Percentiles rank a stretch among this genome's conserved stretches.
Conservation (phyloP, 2,797 vertebrate genomes). For the Knipowitschia caucasica region DNA sequence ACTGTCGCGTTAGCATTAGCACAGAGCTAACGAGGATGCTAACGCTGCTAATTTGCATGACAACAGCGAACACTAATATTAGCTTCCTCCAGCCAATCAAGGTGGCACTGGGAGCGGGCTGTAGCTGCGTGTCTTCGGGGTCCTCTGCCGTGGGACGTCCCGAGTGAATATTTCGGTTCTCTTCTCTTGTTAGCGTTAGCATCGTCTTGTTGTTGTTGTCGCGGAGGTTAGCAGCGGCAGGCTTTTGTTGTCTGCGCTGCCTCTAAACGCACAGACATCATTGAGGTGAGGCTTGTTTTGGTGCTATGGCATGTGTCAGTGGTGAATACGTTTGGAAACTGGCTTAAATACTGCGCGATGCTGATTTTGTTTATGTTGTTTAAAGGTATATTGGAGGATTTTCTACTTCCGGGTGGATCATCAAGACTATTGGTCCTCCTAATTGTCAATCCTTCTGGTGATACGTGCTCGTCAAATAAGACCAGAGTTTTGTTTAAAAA, state of each 20-base stretch:
- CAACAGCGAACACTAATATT: slow-evolving; percentile 77
- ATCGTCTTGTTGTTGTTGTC: slow-evolving; percentile 18
- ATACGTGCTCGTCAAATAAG: too few species aligned
- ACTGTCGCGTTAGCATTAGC: slow-evolving; percentile 57
- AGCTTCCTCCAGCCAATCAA: slow-evolving; percentile 63
- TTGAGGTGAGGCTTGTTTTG: too few species aligned
- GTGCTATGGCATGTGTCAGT: too few species aligned
- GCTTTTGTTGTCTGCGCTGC: slow-evolving; percentile 27
- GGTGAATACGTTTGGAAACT: too few species aligned
- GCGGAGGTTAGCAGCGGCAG: slow-evolving; percentile 8
- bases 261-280: too few species aligned
- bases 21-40: slow-evolving; percentile 61
- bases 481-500: too few species aligned
- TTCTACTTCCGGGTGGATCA: too few species aligned
- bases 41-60: slow-evolving; percentile 76
- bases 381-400: too few species aligned
- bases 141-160: slow-evolving; percentile 7
- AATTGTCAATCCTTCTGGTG: too few species aligned
- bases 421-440: too few species aligned
- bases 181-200: slow-evolving; percentile 31
- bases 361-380: too few species aligned
- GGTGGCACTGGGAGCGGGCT: slow-evolving; percentile 47
- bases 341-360: too few species aligned
- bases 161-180: slow-evolving; percentile 9
- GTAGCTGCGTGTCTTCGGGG: slow-evolving; percentile 22